These are phyloP conservation scores for Drosophila simulans DNA, from an alignment of 1,140 invertebrate species.

Conservation along the genomic window DNA sequence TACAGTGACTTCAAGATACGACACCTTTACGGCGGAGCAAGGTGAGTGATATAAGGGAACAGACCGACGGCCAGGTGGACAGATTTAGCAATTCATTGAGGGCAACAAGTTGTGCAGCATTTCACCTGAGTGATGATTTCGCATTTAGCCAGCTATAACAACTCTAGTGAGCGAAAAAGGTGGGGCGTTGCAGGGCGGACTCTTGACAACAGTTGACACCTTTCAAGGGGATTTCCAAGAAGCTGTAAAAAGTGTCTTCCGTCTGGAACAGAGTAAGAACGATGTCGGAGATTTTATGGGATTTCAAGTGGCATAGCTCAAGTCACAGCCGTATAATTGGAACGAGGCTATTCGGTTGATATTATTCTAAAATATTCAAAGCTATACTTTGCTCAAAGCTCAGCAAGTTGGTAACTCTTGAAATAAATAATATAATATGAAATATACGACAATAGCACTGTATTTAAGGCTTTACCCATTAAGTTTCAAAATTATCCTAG, in stretches of 20 bases:
- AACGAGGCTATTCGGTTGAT: not conserved
- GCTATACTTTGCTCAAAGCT: too few relatives aligned
- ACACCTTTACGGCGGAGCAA: conserved; percentile 88
- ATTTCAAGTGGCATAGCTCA: not conserved
- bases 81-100: conserved; percentile 44
- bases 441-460: too few relatives aligned
- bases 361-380: not conserved
- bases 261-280: not conserved
- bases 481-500: conserved; percentile 15
- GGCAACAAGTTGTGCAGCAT: conserved; percentile 27
- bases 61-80: conserved; percentile 2
- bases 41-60: not conserved
- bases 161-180: not conserved
- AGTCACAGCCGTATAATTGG: not conserved
- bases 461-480: conserved; percentile 3
- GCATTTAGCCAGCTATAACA: conserved; percentile 26
- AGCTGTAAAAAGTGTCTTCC: conserved; percentile 23
- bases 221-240: conserved; percentile 31
- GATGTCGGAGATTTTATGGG: conserved; percentile 8
- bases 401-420: too few relatives aligned
- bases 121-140: conserved; percentile 48
- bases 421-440: too few relatives aligned
- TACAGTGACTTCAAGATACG: conserved; percentile 93
- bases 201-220: conserved; percentile 37
- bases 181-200: conserved; percentile 4